Percentiles rank a stretch among this genome's conserved stretches.
Conservation (phyloP, 92 coral and sea anemone species). For the Zoanthus gigantus region DNA sequence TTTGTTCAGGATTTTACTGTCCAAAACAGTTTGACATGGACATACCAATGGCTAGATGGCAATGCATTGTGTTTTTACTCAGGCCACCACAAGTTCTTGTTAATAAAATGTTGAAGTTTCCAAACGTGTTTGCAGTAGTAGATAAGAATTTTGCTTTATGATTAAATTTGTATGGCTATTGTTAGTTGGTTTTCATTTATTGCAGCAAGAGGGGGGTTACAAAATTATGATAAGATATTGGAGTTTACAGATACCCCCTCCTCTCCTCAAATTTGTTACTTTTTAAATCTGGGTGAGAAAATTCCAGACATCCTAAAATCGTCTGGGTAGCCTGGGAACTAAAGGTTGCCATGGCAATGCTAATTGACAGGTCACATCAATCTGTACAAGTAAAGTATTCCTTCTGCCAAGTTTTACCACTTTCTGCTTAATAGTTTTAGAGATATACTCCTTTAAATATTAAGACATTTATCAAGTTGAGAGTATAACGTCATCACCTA, state of each 20-base stretch:
- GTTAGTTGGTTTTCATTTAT: conserved; percentile 5
- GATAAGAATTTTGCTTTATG: conserved; percentile 11
- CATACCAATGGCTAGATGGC: background rate
- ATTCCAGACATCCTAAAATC: too few relatives aligned
- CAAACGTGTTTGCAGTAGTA: background rate
- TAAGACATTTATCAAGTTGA: too few relatives aligned
- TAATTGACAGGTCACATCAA: too few relatives aligned
- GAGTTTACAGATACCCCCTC: background rate
- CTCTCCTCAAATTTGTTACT: background rate
- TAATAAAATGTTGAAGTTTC: conserved; percentile 8
- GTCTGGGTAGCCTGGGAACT: too few relatives aligned
- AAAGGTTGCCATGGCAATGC: too few relatives aligned
- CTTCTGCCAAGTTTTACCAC: too few relatives aligned
- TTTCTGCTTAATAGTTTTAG: too few relatives aligned
- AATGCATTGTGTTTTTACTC: conserved; percentile 1
- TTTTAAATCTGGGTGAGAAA: too few relatives aligned
- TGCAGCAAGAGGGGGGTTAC: conserved; percentile 4
- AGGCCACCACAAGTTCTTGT: conserved; percentile 3
- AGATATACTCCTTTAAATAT: too few relatives aligned
- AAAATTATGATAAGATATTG: background rate
- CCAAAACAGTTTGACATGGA: background rate
- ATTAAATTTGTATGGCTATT: conserved; percentile 11
- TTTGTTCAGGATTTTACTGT: conserved; percentile 13
- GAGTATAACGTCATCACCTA: too few relatives aligned
- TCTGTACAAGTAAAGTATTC: too few relatives aligned